A percentile compares a stretch with the other conserved stretches of the same genome.
These are phyloP conservation scores for Meloidogyne floridensis DNA, from an alignment of 1,140 invertebrate species.

Conservation along the genomic window DNA sequence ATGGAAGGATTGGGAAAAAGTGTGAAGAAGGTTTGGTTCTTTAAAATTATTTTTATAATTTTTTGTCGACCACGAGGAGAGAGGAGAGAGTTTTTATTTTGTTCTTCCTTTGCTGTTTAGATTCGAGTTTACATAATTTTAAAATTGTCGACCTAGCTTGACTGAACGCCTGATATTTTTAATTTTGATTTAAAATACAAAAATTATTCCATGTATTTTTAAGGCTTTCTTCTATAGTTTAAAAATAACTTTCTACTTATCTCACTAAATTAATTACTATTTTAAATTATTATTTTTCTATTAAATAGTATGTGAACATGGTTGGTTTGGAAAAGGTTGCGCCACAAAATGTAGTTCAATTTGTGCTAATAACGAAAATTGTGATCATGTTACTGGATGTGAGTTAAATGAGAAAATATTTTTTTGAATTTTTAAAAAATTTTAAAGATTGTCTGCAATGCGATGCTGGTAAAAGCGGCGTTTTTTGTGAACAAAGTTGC, in stretches of 20 bases:
- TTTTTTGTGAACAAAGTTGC: slow-evolving; percentile 80
- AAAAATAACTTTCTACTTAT: too few relatives aligned
- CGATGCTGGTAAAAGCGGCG: slow-evolving; percentile 76
- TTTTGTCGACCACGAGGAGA: too few relatives aligned
- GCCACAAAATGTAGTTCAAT: slow-evolving; percentile 70
- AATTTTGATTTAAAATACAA: too few relatives aligned
- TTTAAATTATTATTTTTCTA: too few relatives aligned
- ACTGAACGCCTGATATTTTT: too few relatives aligned
- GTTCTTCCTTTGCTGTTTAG: too few relatives aligned
- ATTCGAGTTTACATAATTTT: too few relatives aligned
- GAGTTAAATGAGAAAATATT: background rate
- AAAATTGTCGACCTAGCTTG: too few relatives aligned
- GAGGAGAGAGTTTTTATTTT: too few relatives aligned
- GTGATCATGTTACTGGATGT: slow-evolving; percentile 75
- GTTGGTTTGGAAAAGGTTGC: slow-evolving; percentile 59
- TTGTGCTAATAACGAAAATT: slow-evolving; percentile 81
- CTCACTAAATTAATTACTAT: too few relatives aligned
- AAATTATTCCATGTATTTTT: too few relatives aligned
- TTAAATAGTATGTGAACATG: slow-evolving; percentile 61
- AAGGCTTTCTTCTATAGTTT: too few relatives aligned
- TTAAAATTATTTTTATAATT: background rate
- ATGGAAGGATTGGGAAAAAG: slow-evolving; percentile 58
- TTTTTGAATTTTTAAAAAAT: background rate
- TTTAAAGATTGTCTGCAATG: slow-evolving; percentile 73
- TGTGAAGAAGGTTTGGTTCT: slow-evolving; percentile 55